A percentile compares a stretch with the other conserved stretches of the same genome.
These are phyloP conservation scores for Eclectus roratus DNA, from an alignment of 2,113 vertebrate genomes.

Conservation along the genomic window DNA sequence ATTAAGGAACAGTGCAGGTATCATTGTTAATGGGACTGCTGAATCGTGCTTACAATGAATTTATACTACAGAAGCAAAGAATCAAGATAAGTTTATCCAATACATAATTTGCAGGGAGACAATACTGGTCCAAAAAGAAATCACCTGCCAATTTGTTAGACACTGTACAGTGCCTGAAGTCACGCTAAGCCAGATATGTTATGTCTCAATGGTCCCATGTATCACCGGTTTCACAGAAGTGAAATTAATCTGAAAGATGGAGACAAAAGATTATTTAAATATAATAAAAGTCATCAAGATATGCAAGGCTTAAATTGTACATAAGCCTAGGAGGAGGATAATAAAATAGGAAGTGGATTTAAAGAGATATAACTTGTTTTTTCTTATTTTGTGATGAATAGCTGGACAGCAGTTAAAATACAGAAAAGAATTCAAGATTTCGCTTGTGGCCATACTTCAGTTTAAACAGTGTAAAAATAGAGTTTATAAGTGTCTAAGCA, in stretches of 20 bases:
- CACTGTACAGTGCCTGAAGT: not conserved
- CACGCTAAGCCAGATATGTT: not conserved
- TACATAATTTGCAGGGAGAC: not conserved
- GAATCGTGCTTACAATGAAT: not conserved
- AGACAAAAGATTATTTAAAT: not conserved
- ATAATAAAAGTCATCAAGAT: not conserved
- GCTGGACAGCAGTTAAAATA: not conserved
- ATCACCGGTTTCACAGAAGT: not conserved
- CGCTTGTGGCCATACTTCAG: not conserved
- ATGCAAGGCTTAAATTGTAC: not conserved
- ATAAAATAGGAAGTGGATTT: not conserved
- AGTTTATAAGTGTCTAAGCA: not conserved
- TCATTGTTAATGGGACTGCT: not conserved
- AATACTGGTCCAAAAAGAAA: not conserved
- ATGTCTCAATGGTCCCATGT: not conserved
- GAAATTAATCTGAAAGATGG: not conserved
- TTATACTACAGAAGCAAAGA: not conserved
- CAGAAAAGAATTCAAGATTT: not conserved
- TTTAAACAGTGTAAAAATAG: not conserved
- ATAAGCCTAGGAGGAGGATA: not conserved
- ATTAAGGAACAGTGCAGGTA: not conserved
- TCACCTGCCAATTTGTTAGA: not conserved
- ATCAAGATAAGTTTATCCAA: not conserved
- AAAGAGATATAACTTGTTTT: not conserved
- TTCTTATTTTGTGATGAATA: not conserved